Percentiles rank a stretch among this genome's conserved stretches.
Conservation (phyloP, 2,888 invertebrate genomes). For the Drosophila macrospina region DNA sequence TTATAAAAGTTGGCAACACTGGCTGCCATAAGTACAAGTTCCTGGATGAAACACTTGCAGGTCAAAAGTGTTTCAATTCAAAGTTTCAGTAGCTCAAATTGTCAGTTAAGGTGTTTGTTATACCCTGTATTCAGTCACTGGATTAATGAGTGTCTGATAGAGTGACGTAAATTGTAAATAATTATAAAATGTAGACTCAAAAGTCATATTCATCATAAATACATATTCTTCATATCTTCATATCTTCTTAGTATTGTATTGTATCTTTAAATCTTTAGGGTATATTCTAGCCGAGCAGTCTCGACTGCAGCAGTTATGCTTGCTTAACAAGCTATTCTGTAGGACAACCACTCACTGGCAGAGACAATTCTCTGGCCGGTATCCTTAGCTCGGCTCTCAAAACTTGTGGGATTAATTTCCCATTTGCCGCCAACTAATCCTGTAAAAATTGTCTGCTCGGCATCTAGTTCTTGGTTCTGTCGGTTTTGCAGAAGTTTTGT, state of each 20-base stretch:
- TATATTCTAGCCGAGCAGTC: neutral
- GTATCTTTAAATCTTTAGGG: too few relatives aligned
- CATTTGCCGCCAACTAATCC: constrained; percentile 73
- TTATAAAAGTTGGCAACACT: neutral
- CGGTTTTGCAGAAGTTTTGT: constrained; percentile 44
- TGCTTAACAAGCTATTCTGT: constrained; percentile 40
- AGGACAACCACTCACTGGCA: constrained; percentile 29
- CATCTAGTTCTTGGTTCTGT: constrained; percentile 39
- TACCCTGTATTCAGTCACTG: neutral
- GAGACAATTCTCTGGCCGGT: constrained; percentile 27
- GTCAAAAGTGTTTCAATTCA: constrained; percentile 19
- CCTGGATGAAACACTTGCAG: constrained; percentile 22
- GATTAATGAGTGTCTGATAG: neutral
- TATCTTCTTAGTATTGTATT: too few relatives aligned
- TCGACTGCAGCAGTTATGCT: neutral
- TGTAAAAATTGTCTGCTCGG: constrained; percentile 70
- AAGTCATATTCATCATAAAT: too few relatives aligned
- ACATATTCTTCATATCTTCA: too few relatives aligned
- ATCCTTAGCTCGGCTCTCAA: constrained; percentile 23
- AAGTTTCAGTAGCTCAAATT: constrained; percentile 15
- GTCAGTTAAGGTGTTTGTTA: constrained; percentile 11
- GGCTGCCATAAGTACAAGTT: neutral
- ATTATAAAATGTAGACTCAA: too few relatives aligned
- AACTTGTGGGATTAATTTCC: constrained; percentile 73
- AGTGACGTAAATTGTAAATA: neutral